These are phyloP conservation scores for Streptopelia turtur DNA, from an alignment of 2,797 vertebrate genomes.

Conservation along the genomic window DNA sequence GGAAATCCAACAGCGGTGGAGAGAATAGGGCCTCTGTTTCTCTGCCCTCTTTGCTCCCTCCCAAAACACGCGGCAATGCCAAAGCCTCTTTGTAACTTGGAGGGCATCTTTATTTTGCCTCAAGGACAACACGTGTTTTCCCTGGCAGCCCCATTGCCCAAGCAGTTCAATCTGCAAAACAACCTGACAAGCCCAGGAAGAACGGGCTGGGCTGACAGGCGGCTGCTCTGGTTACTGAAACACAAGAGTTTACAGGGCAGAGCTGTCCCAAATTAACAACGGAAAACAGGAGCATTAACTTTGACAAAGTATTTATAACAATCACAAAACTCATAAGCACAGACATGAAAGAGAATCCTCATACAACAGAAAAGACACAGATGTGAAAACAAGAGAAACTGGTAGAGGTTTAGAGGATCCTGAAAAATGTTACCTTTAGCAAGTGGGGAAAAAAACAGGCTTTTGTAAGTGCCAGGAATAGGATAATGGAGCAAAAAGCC, in stretches of 20 bases:
- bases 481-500: constrained; percentile 12
- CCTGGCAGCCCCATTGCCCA: not conserved
- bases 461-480: not conserved
- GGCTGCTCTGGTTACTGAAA: not conserved
- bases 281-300: not conserved
- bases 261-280: not conserved
- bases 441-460: not conserved
- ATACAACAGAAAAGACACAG: not conserved
- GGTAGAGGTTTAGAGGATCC: not conserved
- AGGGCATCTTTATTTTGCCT: constrained; percentile 39
- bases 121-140: constrained; percentile 23
- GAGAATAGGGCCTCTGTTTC: not conserved
- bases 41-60: not conserved
- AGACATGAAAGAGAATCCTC: not conserved
- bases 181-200: not conserved
- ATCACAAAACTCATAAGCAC: not conserved
- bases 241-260: not conserved
- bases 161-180: not conserved
- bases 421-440: not conserved
- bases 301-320: not conserved
- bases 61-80: not conserved
- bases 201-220: not conserved
- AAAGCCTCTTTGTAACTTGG: not conserved
- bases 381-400: not conserved
- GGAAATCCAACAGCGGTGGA: not conserved